Evolutionary conservation across 1,140 invertebrate genomes (phyloP), one percentile per base, ranked within the genome.

Genomic region (Hycleus cichorii): DNA sequence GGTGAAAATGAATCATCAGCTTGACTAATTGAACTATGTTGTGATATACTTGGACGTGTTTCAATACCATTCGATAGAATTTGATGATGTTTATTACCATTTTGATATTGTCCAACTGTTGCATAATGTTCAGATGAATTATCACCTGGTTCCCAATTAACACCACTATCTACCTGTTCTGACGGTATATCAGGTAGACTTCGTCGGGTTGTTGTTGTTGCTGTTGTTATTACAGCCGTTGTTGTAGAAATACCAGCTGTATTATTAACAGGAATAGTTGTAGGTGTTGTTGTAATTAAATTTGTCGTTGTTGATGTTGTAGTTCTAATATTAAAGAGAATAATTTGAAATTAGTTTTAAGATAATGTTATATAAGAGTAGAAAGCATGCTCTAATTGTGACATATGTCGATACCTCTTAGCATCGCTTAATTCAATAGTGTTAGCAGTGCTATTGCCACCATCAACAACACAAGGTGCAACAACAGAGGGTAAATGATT

Each of bases 111-210:
- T 11, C 79, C 78, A n/a, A 86, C 82, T 6, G 84, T 85, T 11
- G 84, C 83, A 65, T 86, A 86, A 8, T 85, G 69, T 61, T 85
- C 84, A 0, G 81, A 85, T 24, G 79, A 78, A 67, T 83, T 83
- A 48, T 81, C 80, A 38, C 72, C 72, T 7, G 68, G 70, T 57
- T 79, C 77, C 64, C 79, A 80, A 58, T 75, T 74, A 39, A 72
- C 64, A 60, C 77, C 76, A 11, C 72, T 74, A 63, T 78, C 76
- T 18, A 64, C 67, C 12, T 69, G 62, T 54, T 74, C 72, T 11
- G 67, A 75, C 48, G 83, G 83, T 64, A 85, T 85, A 64, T 84
- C 83, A 24, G 83, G 83, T 52, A 85, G 74, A 72, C 83, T 85
- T 69, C 83, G 75, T 63, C 84, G 80, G 8, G 81, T 80, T 58